Evolutionary conservation across 2,888 invertebrate species (phyloP).

Genomic region (Lycaena phlaeas): DNA sequence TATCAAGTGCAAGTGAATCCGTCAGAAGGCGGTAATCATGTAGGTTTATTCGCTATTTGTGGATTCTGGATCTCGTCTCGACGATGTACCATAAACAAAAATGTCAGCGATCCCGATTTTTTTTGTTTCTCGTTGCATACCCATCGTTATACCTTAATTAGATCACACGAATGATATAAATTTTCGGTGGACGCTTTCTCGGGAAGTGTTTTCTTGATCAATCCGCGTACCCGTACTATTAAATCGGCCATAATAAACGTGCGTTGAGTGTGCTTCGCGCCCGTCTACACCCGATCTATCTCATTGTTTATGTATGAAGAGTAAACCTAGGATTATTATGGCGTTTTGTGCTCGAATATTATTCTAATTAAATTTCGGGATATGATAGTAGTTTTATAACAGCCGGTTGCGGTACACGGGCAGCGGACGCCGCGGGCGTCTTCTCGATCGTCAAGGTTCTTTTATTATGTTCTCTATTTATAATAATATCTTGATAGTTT

Average conservation of each 20-base stretch:
- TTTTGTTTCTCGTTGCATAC: slow-evolving; percentile 69
- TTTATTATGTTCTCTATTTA: slow-evolving; percentile 56
- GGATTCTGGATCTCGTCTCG: slow-evolving; percentile 66
- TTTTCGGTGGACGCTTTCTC: slow-evolving; percentile 61
- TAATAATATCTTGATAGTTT: slow-evolving; percentile 64
- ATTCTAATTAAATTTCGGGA: slow-evolving; percentile 49
- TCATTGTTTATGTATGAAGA: slow-evolving; percentile 74
- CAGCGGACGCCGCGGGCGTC: slow-evolving; percentile 38
- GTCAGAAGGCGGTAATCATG: slow-evolving; percentile 72
- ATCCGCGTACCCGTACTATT: slow-evolving; percentile 46
- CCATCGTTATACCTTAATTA: slow-evolving; percentile 66
- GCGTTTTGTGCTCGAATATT: slow-evolving; percentile 46
- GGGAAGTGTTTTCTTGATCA: slow-evolving; percentile 35
- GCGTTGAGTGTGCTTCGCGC: slow-evolving; percentile 62
- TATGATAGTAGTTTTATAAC: slow-evolving; percentile 31
- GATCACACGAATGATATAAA: slow-evolving; percentile 68
- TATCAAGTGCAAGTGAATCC: slow-evolving; percentile 68
- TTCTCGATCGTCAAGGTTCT: slow-evolving; percentile 54
- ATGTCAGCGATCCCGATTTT: slow-evolving; percentile 74
- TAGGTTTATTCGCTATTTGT: slow-evolving; percentile 70
- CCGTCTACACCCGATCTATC: slow-evolving; percentile 68
- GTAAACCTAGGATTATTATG: slow-evolving; percentile 66
- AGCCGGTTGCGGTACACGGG: slow-evolving; percentile 29
- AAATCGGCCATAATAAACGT: slow-evolving; percentile 68
- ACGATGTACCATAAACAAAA: slow-evolving; percentile 74